These are phyloP conservation scores for Callopanchax toddi DNA, from an alignment of 2,113 vertebrate genomes.

Conservation along the genomic window DNA sequence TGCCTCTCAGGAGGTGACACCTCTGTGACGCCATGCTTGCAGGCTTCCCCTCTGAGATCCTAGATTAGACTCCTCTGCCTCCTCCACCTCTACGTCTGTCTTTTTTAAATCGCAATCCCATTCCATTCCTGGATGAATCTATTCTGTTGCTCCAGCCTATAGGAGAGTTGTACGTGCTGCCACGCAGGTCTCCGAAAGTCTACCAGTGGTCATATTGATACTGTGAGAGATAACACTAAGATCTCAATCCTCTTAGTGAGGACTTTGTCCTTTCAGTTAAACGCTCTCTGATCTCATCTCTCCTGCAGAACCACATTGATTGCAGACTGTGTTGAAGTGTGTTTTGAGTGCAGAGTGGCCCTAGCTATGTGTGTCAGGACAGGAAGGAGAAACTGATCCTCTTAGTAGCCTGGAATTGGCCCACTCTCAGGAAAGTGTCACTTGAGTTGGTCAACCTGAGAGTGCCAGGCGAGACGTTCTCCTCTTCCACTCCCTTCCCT, in stretches of 20 bases:
- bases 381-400: constrained; percentile 72
- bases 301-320: constrained; percentile 25
- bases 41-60: constrained; percentile 8
- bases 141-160: neutral
- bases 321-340: constrained; percentile 22
- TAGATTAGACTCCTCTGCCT: constrained; percentile 42
- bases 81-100: constrained; percentile 13
- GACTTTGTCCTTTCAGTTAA: constrained; percentile 56
- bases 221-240: constrained; percentile 58
- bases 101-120: neutral
- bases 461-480: constrained; percentile 52
- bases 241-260: constrained; percentile 68
- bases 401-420: constrained; percentile 71
- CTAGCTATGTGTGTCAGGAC: constrained; percentile 62
- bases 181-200: constrained; percentile 2
- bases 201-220: constrained; percentile 25
- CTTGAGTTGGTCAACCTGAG: constrained; percentile 67
- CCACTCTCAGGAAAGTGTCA: constrained; percentile 69
- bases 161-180: neutral
- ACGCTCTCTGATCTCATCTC: constrained; percentile 44
- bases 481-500: constrained; percentile 23
- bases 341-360: constrained; percentile 33
- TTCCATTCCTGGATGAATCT: neutral
- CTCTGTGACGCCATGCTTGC: too few relatives aligned
- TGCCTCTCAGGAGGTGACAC: too few relatives aligned